Evolutionary conservation across 2,113 vertebrate species (phyloP), one percentile per base, ranked within the genome.

Genomic region (Rattus rattus): DNA sequence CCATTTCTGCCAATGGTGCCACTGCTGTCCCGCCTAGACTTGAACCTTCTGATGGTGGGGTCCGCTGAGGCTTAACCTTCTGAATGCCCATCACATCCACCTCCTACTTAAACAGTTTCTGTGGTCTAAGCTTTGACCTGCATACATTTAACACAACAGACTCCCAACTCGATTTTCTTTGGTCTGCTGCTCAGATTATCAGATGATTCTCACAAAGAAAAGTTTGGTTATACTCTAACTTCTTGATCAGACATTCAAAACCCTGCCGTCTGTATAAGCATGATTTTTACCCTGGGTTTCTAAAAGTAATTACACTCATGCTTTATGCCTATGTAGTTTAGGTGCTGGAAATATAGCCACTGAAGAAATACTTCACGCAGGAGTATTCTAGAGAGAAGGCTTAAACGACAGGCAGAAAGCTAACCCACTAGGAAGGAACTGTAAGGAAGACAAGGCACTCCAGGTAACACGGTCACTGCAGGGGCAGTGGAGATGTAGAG

Each of bases 231-330:
- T 52, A 93, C 76, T 39, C 4, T 76, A 56, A 81, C 52, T 70
- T 92, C 73, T 61, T 87, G 84, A 76, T 26, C 28, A 61, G 69
- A 94, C 16, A 86, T 81, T 69, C 20, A 94, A 77, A 86, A 52
- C 9, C 9, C 88, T 92, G 83, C 24, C 22, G 79, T 90, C 47
- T 67, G 59, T 13, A 0, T 33, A 94, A 94, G 22, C 22, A 39
- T n/a, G 43, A 67, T 54, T 97, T 43, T 90, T 76, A 88, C 26
- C 79, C 65, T 73, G 0, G 81, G 56, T 65, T 59, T 88, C 63
- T 88, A 96, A 76, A 96, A 94, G 90, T 92, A 87, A 39, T 84
- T 90, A 54, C 7, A 39, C 49, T 56, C 43, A 30, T 36, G 65
- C 59, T 69, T 84, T 70, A 11, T 90, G n/a, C 61, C 91, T 84